Base-by-base conservation (phyloP, 1,140 invertebrate genomes). In the Drosophila eugracilis region DNA sequence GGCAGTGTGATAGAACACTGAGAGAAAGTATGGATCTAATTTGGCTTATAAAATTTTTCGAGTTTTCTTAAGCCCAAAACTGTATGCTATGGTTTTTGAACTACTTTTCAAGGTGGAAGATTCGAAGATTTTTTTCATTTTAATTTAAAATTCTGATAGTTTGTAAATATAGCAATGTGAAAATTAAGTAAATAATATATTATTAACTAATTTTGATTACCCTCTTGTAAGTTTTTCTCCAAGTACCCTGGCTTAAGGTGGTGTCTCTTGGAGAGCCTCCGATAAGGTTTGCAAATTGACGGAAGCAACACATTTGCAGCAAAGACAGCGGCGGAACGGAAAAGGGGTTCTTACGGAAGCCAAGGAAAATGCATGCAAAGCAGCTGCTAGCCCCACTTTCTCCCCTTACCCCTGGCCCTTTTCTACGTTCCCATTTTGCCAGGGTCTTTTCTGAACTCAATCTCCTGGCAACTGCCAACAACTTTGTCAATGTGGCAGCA, bases 251-350 rank as follows among this genome's bases (percentile, higher is more conserved):
- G 36, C 65, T 34, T 15, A 42, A 41, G 49, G 41, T 30, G 71
- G 36, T 47, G 47, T 49, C 55, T 69, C 49, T 62, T 30, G 44
- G 37, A 32, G 47, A 42, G 36, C 54, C 58, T 34, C 41, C 45
- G 80, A 75, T 80, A 80, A 77, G 59, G 78, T 66, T 70, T 81
- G 70, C 80, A 75, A 84, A 83, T 83, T 85, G 75, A 83, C 80
- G 80, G 80, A 84, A 84, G 80, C 75, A 78, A 78, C 75, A 85
- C 75, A 83, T 75, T 60, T 65, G 65, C 65, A 28, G 41, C 30
- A 62, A 48, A 49, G 39, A 15, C 34, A 26, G 30, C 14, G 28
- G 17, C 14, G 10, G 32, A 4, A 37, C 17, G 26, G 2, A 19
- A 5, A 9, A 1, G 10, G 12, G 2, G 15, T 10, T 2, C 19